These are phyloP conservation scores for Amphilophus citrinellus DNA, from an alignment of 2,113 vertebrate species.

Conservation along the genomic window DNA sequence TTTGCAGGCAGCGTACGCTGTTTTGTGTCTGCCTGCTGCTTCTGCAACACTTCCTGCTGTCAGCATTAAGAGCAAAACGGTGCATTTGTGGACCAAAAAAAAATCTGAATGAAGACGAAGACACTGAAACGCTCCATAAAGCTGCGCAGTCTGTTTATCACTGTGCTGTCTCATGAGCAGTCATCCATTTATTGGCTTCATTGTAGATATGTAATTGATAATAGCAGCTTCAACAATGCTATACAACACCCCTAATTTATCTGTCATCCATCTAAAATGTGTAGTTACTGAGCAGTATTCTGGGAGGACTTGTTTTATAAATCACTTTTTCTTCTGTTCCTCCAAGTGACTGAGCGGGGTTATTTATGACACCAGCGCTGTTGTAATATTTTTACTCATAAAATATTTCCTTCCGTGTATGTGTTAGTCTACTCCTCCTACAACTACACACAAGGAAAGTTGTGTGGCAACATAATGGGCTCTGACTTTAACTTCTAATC, in stretches of 20 bases:
- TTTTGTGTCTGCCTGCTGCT: neutral
- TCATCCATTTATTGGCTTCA: neutral
- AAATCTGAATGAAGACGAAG: neutral
- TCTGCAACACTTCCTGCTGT: neutral
- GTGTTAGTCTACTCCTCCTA: no score
- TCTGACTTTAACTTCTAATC: no score
- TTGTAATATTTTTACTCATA: no score
- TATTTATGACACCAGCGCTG: no score
- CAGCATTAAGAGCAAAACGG: neutral
- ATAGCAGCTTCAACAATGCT: accelerated
- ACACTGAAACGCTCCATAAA: neutral
- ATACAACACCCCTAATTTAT: neutral
- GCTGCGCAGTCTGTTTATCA: neutral
- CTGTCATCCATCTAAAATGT: neutral
- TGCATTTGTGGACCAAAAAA: no score
- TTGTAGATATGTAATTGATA: neutral
- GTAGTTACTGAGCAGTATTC: neutral
- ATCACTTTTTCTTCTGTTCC: neutral
- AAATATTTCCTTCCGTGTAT: no score
- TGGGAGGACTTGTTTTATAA: neutral
- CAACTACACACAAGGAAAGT: no score
- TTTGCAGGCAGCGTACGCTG: neutral
- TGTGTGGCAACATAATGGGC: no score
- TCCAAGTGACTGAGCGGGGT: neutral
- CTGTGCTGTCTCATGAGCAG: neutral